phyloP scores from a whole-genome alignment of 92 coral and sea anemone species.

The Porites rus region DNA sequence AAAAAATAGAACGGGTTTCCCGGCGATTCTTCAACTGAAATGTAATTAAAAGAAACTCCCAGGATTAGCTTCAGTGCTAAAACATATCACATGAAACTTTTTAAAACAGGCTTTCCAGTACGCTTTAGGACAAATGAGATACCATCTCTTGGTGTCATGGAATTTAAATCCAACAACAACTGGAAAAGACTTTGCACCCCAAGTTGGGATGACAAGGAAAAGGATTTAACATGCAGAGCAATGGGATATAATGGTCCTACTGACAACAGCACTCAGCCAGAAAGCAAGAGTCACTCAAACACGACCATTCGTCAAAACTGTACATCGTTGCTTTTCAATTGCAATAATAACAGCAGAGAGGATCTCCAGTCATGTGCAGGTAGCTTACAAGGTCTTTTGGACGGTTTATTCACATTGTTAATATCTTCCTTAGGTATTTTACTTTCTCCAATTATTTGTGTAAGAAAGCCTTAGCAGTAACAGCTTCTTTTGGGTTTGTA shows the following conservation, averaged over 20 bases:
- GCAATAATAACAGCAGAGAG: background rate
- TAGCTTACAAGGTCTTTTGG: background rate
- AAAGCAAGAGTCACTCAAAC: background rate
- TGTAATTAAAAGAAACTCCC: no score
- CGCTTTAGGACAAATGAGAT: background rate
- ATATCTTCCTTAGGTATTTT: no score
- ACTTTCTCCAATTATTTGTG: no score
- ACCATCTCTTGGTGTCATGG: conserved; percentile 1
- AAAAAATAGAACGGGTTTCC: no score
- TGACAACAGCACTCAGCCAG: background rate
- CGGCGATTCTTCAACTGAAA: no score
- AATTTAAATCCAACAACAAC: background rate
- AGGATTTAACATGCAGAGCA: background rate
- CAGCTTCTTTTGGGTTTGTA: no score
- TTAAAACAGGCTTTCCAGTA: background rate
- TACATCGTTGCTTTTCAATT: background rate
- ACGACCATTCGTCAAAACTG: background rate
- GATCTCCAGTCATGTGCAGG: background rate
- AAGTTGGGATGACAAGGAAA: background rate
- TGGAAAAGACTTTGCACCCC: conserved; percentile 2
- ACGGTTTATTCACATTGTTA: background rate
- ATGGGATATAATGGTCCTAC: background rate
- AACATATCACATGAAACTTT: background rate
- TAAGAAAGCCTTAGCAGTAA: no score
- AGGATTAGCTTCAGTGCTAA: no score